Percentiles rank a stretch among this genome's conserved stretches.
Evolutionary conservation across 2,888 invertebrate species (phyloP).

Genomic region (Parnassius mnemosyne): DNA sequence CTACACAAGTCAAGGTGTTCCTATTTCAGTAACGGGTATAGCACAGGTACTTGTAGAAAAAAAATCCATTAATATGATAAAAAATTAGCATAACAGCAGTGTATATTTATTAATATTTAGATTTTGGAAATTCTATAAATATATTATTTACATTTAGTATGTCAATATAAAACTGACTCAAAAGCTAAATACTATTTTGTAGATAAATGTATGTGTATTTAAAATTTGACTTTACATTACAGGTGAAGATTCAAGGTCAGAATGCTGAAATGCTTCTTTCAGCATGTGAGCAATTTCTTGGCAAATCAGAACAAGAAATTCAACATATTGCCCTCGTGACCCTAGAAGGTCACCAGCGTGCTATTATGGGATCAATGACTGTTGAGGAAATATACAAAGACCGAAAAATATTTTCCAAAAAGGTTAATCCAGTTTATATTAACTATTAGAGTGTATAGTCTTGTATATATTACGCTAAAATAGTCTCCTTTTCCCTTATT

Average conservation of each 20-base stretch:
- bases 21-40: slow-evolving; percentile 97
- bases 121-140: too few species aligned
- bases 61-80: too few species aligned
- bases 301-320: slow-evolving; percentile 92
- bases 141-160: neutral
- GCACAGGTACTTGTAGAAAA: slow-evolving; percentile 86
- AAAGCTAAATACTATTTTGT: too few species aligned
- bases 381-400: slow-evolving; percentile 98
- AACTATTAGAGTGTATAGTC: too few species aligned
- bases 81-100: too few species aligned
- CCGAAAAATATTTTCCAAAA: slow-evolving; percentile 96
- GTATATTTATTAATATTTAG: too few species aligned
- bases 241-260: slow-evolving; percentile 94
- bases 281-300: slow-evolving; percentile 96
- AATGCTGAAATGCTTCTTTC: slow-evolving; percentile 94
- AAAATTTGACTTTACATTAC: slow-evolving; percentile 31
- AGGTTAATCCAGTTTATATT: slow-evolving; percentile 41
- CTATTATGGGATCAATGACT: slow-evolving; percentile 98
- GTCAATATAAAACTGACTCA: neutral
- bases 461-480: too few species aligned
- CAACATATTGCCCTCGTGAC: slow-evolving; percentile 95
- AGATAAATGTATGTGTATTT: neutral
- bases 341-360: slow-evolving; percentile 95
- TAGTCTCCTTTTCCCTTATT: too few species aligned
- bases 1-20: slow-evolving; percentile 97